A percentile compares a stretch with the other conserved stretches of the same genome.
These are phyloP conservation scores for Rotaria sp. DNA, from an alignment of 2,888 invertebrate species.

Conservation along the genomic window DNA sequence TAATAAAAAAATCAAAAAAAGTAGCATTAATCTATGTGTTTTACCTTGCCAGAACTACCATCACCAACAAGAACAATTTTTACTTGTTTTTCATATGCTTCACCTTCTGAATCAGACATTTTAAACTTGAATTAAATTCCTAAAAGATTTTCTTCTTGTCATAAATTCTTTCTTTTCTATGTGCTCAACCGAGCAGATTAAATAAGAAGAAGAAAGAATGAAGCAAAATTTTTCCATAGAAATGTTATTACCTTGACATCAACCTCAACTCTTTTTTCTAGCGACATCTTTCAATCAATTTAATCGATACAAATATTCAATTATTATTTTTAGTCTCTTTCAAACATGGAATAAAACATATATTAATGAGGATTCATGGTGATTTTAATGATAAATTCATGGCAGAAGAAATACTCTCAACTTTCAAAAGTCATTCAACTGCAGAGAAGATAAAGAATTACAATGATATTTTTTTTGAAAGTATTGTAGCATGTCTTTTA, in stretches of 20 bases:
- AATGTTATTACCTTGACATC: background rate
- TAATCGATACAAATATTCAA: background rate
- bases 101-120: constrained; percentile 68
- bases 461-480: too few species aligned
- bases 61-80: constrained; percentile 75
- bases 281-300: background rate
- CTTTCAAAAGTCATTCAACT: too few species aligned
- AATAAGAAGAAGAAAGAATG: background rate
- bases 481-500: too few species aligned
- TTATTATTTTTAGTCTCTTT: too few species aligned
- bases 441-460: too few species aligned
- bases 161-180: background rate
- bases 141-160: background rate
- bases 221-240: background rate
- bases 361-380: too few species aligned
- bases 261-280: background rate
- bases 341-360: too few species aligned
- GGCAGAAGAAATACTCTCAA: too few species aligned
- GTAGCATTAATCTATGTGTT: constrained; percentile 43
- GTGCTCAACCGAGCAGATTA: background rate
- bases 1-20: background rate
- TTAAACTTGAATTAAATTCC: background rate
- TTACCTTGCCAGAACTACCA: constrained; percentile 73
- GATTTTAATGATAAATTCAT: too few species aligned
- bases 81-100: constrained; percentile 62